Evolutionary conservation across 1,140 invertebrate species (phyloP).

Genomic region (Bursaphelenchus mucronatus): DNA sequence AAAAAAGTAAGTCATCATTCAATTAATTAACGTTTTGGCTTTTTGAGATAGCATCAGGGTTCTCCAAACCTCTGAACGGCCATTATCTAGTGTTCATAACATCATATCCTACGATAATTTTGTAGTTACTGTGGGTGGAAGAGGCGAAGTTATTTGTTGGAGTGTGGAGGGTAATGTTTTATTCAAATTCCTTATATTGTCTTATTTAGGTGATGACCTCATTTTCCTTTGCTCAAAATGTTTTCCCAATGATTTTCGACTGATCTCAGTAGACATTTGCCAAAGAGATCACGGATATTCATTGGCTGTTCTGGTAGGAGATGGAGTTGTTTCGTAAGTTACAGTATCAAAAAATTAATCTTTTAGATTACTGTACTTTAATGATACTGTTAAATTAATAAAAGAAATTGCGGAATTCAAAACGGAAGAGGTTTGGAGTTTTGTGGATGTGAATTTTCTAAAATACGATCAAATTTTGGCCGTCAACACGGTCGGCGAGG

Average conservation of each 20-base stretch:
- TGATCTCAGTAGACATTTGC: neutral
- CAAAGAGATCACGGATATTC: neutral
- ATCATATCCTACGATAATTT: neutral
- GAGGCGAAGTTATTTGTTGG: slow-evolving; percentile 4
- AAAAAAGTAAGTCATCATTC: neutral
- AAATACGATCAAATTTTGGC: neutral
- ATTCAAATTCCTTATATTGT: neutral
- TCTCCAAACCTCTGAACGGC: neutral
- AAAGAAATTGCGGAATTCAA: neutral
- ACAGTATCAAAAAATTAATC: neutral
- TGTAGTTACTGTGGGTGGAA: slow-evolving; percentile 8
- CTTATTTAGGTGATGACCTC: slow-evolving; percentile 3
- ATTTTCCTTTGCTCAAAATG: neutral
- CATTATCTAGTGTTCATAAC: neutral
- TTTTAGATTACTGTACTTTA: slow-evolving; percentile 11
- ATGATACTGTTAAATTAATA: neutral
- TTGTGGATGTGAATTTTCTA: slow-evolving; percentile 11
- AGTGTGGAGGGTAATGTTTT: slow-evolving; percentile 3
- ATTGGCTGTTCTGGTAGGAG: neutral
- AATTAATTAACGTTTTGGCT: neutral
- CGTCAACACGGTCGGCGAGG: slow-evolving; percentile 5
- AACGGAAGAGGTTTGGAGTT: slow-evolving; percentile 2
- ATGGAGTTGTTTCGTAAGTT: neutral
- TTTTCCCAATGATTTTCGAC: neutral
- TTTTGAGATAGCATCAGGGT: slow-evolving; percentile 4